A percentile compares a stretch with the other conserved stretches of the same genome.
Evolutionary conservation across 2,113 vertebrate genomes (phyloP).

Genomic region (Brachyhypopomus gauderio): DNA sequence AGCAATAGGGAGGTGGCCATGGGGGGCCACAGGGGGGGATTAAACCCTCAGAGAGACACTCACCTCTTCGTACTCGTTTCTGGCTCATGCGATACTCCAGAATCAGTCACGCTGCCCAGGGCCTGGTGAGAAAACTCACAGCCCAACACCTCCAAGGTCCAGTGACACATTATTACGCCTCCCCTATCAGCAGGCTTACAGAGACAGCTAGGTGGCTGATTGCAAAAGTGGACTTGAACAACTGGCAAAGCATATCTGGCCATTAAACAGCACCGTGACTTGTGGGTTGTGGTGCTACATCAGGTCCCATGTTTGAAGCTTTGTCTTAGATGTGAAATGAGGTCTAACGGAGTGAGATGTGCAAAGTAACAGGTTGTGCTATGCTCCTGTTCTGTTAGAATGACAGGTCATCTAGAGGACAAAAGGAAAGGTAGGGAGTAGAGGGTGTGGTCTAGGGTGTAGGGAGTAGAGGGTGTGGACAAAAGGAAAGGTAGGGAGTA

Average conservation of each 20-base stretch:
- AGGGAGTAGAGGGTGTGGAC: too few species aligned
- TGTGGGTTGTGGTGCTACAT: too few species aligned
- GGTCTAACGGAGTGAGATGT: background rate
- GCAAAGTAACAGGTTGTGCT: too few species aligned
- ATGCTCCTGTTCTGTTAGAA: background rate
- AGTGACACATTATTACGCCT: background rate
- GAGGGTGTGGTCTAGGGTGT: too few species aligned
- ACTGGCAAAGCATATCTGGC: background rate
- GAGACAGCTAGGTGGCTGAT: slow-evolving; percentile 4
- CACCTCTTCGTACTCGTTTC: slow-evolving; percentile 49
- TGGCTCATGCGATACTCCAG: background rate
- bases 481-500: too few species aligned
- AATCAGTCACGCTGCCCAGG: slow-evolving; percentile 24
- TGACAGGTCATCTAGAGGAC: slow-evolving; percentile 67
- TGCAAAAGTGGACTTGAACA: slow-evolving; percentile 1
- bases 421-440: too few species aligned
- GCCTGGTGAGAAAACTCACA: slow-evolving; percentile 12
- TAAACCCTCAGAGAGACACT: slow-evolving; percentile 69
- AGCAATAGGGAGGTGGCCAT: slow-evolving; percentile 64
- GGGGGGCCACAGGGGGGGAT: slow-evolving; percentile 63
- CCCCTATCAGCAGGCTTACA: background rate
- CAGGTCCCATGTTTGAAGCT: too few species aligned
- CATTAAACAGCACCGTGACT: background rate
- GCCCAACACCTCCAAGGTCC: background rate
- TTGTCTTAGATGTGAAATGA: background rate